Evolutionary conservation across 1,140 invertebrate genomes (phyloP).

Genomic region (Leptinotarsa undecemlineata): DNA sequence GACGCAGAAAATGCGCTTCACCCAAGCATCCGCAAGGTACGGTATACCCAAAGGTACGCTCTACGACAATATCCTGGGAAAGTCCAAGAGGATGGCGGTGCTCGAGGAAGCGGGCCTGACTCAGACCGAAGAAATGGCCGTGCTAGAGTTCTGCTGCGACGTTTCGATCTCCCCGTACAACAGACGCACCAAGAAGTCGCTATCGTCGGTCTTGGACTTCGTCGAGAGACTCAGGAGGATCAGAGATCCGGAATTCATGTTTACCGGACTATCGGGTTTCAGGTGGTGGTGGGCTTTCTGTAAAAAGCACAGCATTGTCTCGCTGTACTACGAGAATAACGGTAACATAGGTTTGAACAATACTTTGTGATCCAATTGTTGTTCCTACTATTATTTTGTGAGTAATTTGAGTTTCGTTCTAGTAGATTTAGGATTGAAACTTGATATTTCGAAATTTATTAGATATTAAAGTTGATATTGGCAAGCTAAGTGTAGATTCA

Average conservation of each 20-base stretch:
- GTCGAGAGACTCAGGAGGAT: constrained; percentile 66
- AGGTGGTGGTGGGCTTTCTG: constrained; percentile 83
- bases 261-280: constrained; percentile 70
- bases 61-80: constrained; percentile 79
- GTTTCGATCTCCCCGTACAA: constrained; percentile 73
- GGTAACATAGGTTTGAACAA: constrained; percentile 1
- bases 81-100: constrained; percentile 76
- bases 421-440: too few relatives aligned
- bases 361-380: not conserved
- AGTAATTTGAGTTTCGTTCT: not conserved
- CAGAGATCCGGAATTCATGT: constrained; percentile 67
- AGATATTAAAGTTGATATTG: too few relatives aligned
- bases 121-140: constrained; percentile 65
- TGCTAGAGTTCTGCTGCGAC: constrained; percentile 76
- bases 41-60: constrained; percentile 78
- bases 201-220: constrained; percentile 66
- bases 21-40: constrained; percentile 71
- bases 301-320: constrained; percentile 77
- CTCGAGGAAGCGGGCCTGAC: constrained; percentile 70
- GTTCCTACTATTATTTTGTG: not conserved
- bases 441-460: too few relatives aligned
- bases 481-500: too few relatives aligned
- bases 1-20: constrained; percentile 76
- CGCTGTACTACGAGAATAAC: constrained; percentile 63
- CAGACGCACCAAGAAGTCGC: constrained; percentile 70